Evolutionary conservation across 2,113 vertebrate species (phyloP), one percentile per base, ranked within the genome.

Genomic region (Leptosomus discolor): DNA sequence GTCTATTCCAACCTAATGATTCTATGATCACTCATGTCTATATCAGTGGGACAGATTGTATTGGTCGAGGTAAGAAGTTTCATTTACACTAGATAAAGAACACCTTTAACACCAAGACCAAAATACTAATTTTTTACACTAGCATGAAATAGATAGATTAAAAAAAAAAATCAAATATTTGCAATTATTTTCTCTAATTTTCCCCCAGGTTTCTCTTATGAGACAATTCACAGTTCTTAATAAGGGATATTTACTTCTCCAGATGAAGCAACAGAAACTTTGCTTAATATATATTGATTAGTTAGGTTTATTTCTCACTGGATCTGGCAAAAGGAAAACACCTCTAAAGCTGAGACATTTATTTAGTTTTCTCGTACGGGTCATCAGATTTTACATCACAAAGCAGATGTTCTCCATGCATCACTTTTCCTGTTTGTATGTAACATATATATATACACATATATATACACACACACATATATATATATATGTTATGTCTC

Each of bases 251-350:
- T 75, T 69, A 76, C 16, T 85, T 65, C 65, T 92, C 32, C 32
- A 73, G 48, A 65, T 61, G 15, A 71, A 74, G 54, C 29, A 78
- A 51, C 29, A 63, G 78, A 73, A 94, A 71, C 27, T 27, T 23
- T 46, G 29, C 46, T 92, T 95, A 86, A 48, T 46, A 73, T 23
- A 34, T 51, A 67, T 32, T 51, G 78, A 85, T 82, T 94, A 78
- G 81, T 64, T 70, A 69, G 71, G 39, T 21, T 27, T 85, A 85
- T 69, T 85, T 50, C 12, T 79, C 36, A 53, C 12, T 46, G 32
- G 61, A 95, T 60, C 14, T 71, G 45, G 16, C 26, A 48, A 11
- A 93, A 65, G 74, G 73, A 97, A 97, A 97, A 97, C 83, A 39
- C 65, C 51, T 92, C 61, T 63, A 82, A 68, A 70, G 80, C 71